Conservation (phyloP, 2,888 invertebrate genomes). For the Nomada hirtipes region DNA sequence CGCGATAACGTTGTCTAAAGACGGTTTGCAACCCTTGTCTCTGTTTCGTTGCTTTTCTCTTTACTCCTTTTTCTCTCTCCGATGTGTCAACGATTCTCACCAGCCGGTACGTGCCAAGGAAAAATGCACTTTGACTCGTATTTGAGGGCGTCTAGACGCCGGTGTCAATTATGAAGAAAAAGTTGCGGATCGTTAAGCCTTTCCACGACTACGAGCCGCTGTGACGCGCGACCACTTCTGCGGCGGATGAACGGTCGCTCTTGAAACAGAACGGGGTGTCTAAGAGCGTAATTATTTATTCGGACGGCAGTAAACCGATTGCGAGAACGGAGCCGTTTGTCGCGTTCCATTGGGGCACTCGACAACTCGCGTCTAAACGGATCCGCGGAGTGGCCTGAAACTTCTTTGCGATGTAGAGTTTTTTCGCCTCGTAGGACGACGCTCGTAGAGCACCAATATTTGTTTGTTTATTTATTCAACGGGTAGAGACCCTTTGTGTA, state of each 20-base stretch:
- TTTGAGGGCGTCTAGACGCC: too few relatives aligned
- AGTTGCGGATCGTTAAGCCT: not conserved
- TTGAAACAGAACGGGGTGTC: not conserved
- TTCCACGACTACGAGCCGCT: not conserved
- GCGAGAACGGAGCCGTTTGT: not conserved
- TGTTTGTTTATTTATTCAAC: too few relatives aligned
- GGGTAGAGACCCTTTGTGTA: too few relatives aligned
- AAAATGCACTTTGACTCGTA: not conserved
- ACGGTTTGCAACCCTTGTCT: conserved; percentile 22
- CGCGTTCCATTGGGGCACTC: not conserved
- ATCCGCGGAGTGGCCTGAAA: too few relatives aligned
- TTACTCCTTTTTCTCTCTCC: too few relatives aligned
- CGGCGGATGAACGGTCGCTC: not conserved
- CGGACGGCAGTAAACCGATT: not conserved
- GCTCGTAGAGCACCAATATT: too few relatives aligned
- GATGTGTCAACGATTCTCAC: not conserved
- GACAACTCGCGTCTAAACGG: not conserved
- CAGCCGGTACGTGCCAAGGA: conserved; percentile 2
- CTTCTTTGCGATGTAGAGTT: too few relatives aligned
- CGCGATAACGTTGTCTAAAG: conserved; percentile 29
- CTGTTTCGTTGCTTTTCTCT: not conserved
- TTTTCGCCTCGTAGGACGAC: too few relatives aligned
- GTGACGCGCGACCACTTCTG: not conserved
- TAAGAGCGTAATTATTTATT: not conserved
- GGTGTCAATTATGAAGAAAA: not conserved